phyloP scores from a whole-genome alignment of 2,797 vertebrate species.

The Hylomyscus alleni region DNA sequence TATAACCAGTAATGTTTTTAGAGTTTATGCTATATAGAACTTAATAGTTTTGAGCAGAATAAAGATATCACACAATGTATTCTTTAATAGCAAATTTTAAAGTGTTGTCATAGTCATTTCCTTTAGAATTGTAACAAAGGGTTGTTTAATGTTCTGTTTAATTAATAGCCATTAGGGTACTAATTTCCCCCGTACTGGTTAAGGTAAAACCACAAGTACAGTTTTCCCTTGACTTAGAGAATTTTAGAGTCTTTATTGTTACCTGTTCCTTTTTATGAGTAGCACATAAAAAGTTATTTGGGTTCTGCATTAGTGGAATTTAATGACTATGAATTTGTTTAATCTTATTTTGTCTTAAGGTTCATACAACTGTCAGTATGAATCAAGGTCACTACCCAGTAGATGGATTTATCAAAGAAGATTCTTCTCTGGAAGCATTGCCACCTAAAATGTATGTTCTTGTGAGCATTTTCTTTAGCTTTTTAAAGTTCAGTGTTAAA shows the following conservation, averaged over 20 bases:
- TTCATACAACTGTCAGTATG: conserved; percentile 58
- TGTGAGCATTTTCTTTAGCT: neutral
- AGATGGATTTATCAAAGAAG: conserved; percentile 64
- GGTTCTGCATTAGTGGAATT: conserved; percentile 42
- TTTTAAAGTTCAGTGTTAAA: conserved; percentile 15
- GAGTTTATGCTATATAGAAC: neutral
- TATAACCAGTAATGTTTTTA: conserved; percentile 38
- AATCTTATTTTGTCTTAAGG: conserved; percentile 61
- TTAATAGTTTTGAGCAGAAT: conserved; percentile 54
- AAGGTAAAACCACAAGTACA: neutral
- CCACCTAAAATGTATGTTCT: conserved; percentile 76
- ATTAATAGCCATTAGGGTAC: conserved; percentile 50
- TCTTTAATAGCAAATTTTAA: conserved; percentile 34
- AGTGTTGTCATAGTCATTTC: conserved; percentile 28
- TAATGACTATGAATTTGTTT: rapidly evolving
- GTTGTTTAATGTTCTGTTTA: conserved; percentile 56
- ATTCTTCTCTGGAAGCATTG: conserved; percentile 56
- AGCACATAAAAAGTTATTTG: conserved; percentile 38
- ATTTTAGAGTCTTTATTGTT: conserved; percentile 11
- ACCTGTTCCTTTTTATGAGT: conserved; percentile 45
- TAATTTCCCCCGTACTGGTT: conserved; percentile 41
- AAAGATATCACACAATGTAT: neutral
- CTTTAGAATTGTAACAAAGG: conserved; percentile 47
- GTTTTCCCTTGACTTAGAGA: conserved; percentile 52
- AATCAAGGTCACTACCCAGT: conserved; percentile 15